phyloP scores from a whole-genome alignment of 2,888 invertebrate species.

The Polyploca ridens region DNA sequence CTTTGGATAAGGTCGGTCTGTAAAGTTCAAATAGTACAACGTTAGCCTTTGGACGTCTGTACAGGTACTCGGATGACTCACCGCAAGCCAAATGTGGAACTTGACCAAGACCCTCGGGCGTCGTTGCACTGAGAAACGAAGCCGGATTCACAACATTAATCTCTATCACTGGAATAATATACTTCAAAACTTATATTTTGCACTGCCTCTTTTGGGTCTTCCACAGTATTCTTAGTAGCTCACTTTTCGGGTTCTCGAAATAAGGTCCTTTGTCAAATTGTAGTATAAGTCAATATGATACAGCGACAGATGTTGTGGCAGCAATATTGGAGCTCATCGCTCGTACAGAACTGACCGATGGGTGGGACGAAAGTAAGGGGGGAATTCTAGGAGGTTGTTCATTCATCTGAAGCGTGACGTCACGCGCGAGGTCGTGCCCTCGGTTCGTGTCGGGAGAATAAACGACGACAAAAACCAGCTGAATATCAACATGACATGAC shows the following conservation, averaged over 20 bases:
- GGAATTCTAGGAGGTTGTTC: constrained; percentile 60
- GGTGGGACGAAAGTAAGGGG: constrained; percentile 35
- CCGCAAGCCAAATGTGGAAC: constrained; percentile 61
- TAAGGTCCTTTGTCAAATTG: background rate
- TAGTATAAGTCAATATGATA: constrained; percentile 31
- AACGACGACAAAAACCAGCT: constrained; percentile 52
- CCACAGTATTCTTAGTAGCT: background rate
- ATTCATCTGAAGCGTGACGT: constrained; percentile 79
- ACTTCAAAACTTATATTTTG: too few species aligned
- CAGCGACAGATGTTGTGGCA: constrained; percentile 62
- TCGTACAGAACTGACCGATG: constrained; percentile 60
- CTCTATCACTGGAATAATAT: background rate
- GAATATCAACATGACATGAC: constrained; percentile 46
- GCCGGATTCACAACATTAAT: constrained; percentile 40
- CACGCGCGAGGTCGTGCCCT: constrained; percentile 77
- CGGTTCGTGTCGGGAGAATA: constrained; percentile 54
- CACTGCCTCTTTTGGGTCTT: background rate
- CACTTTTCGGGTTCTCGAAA: background rate
- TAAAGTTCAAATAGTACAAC: background rate
- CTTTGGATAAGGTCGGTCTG: background rate
- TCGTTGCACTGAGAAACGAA: constrained; percentile 43
- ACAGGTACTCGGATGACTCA: constrained; percentile 57
- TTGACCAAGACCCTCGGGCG: constrained; percentile 47
- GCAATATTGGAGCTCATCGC: constrained; percentile 61
- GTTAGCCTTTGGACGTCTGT: constrained; percentile 5